phyloP scores from a whole-genome alignment of 2,888 invertebrate genomes.

The Tachina grossa region DNA sequence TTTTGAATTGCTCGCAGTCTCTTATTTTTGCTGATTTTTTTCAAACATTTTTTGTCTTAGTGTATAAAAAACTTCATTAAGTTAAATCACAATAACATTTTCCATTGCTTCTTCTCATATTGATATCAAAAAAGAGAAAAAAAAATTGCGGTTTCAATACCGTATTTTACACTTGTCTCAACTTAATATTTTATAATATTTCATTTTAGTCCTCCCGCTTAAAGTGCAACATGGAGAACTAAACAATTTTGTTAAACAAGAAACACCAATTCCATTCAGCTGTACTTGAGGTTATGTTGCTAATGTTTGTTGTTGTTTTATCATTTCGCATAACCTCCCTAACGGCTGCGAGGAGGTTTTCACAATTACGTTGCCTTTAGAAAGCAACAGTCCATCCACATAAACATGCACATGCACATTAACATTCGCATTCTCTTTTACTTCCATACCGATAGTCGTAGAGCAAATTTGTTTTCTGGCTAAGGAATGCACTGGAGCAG shows the following conservation, averaged over 20 bases:
- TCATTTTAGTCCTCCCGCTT: not conserved
- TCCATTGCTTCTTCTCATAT: not conserved
- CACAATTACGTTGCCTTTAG: not conserved
- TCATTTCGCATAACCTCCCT: not conserved
- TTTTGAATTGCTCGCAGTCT: too few species aligned
- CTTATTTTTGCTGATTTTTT: too few species aligned
- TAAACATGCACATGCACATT: not conserved
- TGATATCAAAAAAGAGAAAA: constrained; percentile 12
- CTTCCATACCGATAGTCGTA: not conserved
- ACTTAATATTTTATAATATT: constrained; percentile 39
- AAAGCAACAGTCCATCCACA: too few species aligned
- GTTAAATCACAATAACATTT: constrained; percentile 7
- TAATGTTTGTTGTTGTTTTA: constrained; percentile 32
- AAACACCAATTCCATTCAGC: not conserved
- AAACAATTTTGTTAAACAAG: not conserved
- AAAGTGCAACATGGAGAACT: not conserved
- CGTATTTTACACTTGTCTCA: constrained; percentile 63
- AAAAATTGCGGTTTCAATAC: constrained; percentile 54
- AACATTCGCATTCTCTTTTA: not conserved
- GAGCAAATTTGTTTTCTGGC: constrained; percentile 48
- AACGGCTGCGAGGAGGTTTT: not conserved
- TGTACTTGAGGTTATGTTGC: constrained; percentile 17
- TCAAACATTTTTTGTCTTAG: not conserved
- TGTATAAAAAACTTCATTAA: constrained; percentile 13
- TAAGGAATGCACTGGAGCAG: constrained; percentile 54